Conservation (phyloP, 2,888 invertebrate species). For the Erebia epiphron region DNA sequence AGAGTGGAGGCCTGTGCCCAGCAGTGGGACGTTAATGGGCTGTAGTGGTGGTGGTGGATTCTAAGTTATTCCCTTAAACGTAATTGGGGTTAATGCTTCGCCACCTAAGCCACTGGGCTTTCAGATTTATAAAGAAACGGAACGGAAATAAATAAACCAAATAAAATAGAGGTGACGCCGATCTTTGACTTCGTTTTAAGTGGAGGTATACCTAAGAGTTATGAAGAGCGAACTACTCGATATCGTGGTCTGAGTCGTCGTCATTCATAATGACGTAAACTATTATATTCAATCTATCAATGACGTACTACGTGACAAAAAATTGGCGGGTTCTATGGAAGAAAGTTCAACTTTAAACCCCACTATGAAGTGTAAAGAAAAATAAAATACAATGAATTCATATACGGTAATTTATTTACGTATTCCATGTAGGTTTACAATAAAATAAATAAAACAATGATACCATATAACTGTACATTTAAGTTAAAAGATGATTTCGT, state of each 20-base stretch:
- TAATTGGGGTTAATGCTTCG: not conserved
- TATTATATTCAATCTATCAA: no score
- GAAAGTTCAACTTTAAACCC: not conserved
- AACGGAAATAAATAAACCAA: not conserved
- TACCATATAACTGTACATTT: slow-evolving; percentile 71
- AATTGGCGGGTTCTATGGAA: no score
- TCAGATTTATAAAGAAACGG: not conserved
- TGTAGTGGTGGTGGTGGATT: no score
- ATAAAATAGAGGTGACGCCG: not conserved
- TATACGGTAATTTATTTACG: slow-evolving; percentile 73
- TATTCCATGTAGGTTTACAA: slow-evolving; percentile 73
- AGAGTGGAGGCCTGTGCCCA: no score
- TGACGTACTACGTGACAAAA: no score
- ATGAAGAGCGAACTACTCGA: not conserved
- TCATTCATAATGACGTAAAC: no score
- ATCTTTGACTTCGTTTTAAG: not conserved
- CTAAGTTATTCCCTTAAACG: not conserved
- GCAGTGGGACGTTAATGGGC: no score
- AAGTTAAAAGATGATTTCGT: slow-evolving; percentile 73
- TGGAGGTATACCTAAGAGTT: not conserved
- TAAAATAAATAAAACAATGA: slow-evolving; percentile 64
- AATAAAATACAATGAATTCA: slow-evolving; percentile 24
- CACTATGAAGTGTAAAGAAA: not conserved
- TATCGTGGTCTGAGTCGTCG: no score
- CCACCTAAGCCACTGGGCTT: not conserved